These are phyloP conservation scores for Eulemur rubriventer DNA, from an alignment of 2,797 vertebrate species.

Conservation along the genomic window DNA sequence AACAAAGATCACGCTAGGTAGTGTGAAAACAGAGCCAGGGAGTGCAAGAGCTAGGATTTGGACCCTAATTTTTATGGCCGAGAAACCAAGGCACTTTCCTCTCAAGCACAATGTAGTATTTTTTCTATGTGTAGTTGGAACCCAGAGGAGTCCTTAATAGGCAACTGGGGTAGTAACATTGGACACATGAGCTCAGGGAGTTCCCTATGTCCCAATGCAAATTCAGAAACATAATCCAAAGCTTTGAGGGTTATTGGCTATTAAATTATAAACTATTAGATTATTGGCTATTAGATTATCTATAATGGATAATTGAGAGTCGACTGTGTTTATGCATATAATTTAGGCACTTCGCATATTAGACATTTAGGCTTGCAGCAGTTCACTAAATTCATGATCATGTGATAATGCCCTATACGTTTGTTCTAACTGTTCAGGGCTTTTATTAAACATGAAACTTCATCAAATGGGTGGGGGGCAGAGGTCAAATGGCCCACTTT, in stretches of 20 bases:
- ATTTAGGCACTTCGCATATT: neutral
- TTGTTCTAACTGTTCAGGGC: neutral
- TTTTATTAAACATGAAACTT: slow-evolving; percentile 50
- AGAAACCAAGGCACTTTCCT: neutral
- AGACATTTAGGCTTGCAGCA: neutral
- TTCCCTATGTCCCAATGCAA: neutral
- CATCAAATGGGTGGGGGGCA: neutral
- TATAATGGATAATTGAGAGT: neutral
- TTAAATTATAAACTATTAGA: slow-evolving; percentile 52
- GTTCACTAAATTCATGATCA: neutral
- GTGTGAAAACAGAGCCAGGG: neutral
- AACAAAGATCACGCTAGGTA: neutral
- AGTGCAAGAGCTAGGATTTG: neutral
- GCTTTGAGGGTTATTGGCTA: slow-evolving; percentile 3
- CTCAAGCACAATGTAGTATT: neutral
- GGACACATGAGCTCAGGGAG: neutral
- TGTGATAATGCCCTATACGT: neutral
- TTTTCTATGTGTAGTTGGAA: neutral
- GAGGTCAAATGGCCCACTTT: neutral
- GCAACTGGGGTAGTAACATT: neutral
- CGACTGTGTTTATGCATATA: neutral
- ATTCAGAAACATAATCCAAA: slow-evolving; percentile 56
- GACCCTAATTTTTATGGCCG: neutral
- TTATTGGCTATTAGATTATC: slow-evolving; percentile 55
- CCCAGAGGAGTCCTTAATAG: neutral